A percentile compares a stretch with the other conserved stretches of the same genome.
Evolutionary conservation across 2,113 vertebrate genomes (phyloP).

Genomic region (Cygnus atratus): DNA sequence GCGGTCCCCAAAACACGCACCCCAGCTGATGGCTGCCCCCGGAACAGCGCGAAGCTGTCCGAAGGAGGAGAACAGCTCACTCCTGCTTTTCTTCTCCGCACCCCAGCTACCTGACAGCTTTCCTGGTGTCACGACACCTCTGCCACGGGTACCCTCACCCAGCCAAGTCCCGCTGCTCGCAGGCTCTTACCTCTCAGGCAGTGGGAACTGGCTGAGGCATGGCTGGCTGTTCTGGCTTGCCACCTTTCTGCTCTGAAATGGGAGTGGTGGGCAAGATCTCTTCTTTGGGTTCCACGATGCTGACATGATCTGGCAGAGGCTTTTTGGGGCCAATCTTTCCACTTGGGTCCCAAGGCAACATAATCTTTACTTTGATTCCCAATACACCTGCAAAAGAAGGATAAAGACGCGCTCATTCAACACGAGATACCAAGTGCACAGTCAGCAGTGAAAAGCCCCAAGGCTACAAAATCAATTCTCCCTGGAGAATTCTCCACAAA

Average conservation of each 20-base stretch:
- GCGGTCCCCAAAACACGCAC: not conserved
- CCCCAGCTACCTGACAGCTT: fast-evolving
- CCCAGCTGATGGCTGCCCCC: not conserved
- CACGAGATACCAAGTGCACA: fast-evolving
- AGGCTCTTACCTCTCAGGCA: slow-evolving; percentile 81
- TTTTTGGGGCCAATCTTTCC: slow-evolving; percentile 99
- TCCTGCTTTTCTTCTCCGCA: not conserved
- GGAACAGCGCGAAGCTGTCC: not conserved
- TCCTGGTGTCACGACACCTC: not conserved
- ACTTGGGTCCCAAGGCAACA: slow-evolving; percentile 98
- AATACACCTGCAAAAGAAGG: slow-evolving; percentile 84
- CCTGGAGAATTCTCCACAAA: too few species aligned
- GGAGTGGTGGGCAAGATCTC: slow-evolving; percentile 95
- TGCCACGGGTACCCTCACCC: fast-evolving
- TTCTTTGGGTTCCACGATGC: slow-evolving; percentile 98
- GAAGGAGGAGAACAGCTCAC: not conserved
- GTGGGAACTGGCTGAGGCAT: slow-evolving; percentile 96
- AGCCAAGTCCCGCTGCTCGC: too few species aligned
- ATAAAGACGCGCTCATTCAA: not conserved
- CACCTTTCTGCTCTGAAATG: slow-evolving; percentile 96
- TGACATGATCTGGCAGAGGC: slow-evolving; percentile 96
- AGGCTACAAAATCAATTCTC: not conserved
- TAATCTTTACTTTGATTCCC: slow-evolving; percentile 99
- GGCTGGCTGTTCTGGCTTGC: slow-evolving; percentile 92
- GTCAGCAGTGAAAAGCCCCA: not conserved